Percentiles rank a stretch among this genome's conserved stretches.
phyloP scores from a whole-genome alignment of 2,888 invertebrate genomes.

The Tenthredo mesomela region DNA sequence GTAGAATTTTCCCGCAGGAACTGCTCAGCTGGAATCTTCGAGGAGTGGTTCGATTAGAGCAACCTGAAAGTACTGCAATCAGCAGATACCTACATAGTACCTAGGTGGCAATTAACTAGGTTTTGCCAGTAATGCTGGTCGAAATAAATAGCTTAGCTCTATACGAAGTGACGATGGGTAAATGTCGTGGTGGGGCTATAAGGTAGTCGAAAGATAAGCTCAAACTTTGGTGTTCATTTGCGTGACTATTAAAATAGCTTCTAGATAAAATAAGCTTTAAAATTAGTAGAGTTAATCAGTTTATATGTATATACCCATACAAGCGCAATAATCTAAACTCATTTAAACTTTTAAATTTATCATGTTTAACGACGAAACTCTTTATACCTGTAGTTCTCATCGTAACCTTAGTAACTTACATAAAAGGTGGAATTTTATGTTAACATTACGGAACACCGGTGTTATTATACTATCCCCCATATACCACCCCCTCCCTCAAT shows the following conservation, averaged over 20 bases:
- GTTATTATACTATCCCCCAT: not conserved
- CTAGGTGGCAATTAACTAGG: constrained; percentile 40
- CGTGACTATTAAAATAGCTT: constrained; percentile 28
- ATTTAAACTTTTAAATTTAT: constrained; percentile 28
- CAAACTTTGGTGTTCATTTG: not conserved
- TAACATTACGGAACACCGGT: not conserved
- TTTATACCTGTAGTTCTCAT: not conserved
- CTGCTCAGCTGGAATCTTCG: constrained; percentile 36
- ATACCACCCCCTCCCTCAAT: not conserved
- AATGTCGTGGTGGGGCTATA: constrained; percentile 33
- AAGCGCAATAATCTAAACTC: constrained; percentile 37
- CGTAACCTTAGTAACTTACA: not conserved
- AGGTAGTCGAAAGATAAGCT: constrained; percentile 6
- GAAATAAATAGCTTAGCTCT: constrained; percentile 35
- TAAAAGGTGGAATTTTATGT: constrained; percentile 34
- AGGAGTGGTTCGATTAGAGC: constrained; percentile 40
- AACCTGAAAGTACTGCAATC: constrained; percentile 45
- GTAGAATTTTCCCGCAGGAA: constrained; percentile 23
- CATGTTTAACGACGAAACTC: constrained; percentile 31
- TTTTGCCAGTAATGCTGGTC: constrained; percentile 29
- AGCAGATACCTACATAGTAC: constrained; percentile 14
- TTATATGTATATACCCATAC: not conserved
- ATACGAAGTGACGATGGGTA: constrained; percentile 15
- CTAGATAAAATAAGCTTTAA: constrained; percentile 20
- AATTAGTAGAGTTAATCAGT: constrained; percentile 30